phyloP scores from a whole-genome alignment of 2,113 vertebrate species.

The Cichladusa arquata region DNA sequence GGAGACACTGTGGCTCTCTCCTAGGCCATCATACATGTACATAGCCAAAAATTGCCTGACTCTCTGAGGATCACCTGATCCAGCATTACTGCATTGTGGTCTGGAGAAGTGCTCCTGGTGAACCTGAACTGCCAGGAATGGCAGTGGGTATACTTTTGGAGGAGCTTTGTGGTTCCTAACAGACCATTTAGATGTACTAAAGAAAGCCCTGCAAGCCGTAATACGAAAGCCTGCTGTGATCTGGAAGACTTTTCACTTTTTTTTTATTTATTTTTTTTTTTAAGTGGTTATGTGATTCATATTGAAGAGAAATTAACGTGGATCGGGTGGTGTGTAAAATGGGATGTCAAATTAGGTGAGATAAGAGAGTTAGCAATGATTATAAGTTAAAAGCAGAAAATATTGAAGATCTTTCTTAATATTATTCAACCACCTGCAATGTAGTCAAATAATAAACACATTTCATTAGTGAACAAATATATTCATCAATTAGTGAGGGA shows the following conservation, averaged over 20 bases:
- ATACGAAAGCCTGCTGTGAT: neutral
- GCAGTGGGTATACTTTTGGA: neutral
- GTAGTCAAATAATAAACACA: neutral
- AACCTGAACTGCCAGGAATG: neutral
- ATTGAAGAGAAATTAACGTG: neutral
- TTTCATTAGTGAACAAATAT: neutral
- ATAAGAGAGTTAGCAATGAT: neutral
- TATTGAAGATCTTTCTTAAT: neutral
- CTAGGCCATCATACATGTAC: neutral
- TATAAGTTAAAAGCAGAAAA: neutral
- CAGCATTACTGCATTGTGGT: neutral
- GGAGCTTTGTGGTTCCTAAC: neutral
- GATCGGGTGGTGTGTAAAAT: neutral
- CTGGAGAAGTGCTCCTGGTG: neutral
- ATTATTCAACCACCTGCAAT: neutral
- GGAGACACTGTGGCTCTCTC: neutral
- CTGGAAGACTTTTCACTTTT: neutral
- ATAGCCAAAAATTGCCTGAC: neutral
- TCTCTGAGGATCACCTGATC: neutral
- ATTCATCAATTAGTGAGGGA: neutral
- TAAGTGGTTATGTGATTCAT: neutral
- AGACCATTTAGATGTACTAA: neutral
- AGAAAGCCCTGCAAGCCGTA: neutral
- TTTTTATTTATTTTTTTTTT: neutral
- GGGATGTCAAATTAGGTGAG: neutral